These are phyloP conservation scores for Sphecodes monilicornis DNA, from an alignment of 2,888 invertebrate species.

Conservation along the genomic window DNA sequence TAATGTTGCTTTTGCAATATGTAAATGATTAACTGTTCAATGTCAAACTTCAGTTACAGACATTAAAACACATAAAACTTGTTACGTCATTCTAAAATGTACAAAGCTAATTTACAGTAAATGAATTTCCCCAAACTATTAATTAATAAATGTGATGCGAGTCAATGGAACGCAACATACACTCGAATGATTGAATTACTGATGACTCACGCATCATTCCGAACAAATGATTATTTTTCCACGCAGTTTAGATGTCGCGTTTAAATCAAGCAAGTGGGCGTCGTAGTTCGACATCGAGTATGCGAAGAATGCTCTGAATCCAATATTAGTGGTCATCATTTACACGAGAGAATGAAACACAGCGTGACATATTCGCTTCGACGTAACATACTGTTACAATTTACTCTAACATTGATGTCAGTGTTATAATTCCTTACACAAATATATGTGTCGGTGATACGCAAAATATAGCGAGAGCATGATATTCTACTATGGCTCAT, in stretches of 20 bases:
- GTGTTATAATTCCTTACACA: neutral
- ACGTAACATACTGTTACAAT: neutral
- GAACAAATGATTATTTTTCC: constrained; percentile 25
- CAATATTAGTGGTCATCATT: constrained; percentile 22
- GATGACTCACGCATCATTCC: neutral
- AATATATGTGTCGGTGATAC: neutral
- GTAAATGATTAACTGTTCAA: too few species aligned
- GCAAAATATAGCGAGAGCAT: neutral
- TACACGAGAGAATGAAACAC: neutral
- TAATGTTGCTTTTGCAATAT: too few species aligned
- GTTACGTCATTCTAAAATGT: neutral
- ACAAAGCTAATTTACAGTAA: neutral
- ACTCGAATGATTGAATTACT: neutral
- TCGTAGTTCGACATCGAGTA: neutral
- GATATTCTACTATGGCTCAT: neutral
- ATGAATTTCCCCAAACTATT: neutral
- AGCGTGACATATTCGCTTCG: constrained; percentile 16
- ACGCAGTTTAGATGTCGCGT: neutral
- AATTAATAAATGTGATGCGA: neutral
- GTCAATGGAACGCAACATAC: neutral
- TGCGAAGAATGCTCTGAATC: constrained; percentile 21
- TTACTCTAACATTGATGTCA: neutral
- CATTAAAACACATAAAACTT: too few species aligned
- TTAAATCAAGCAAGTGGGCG: constrained; percentile 30
- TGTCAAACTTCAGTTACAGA: too few species aligned